phyloP scores from a whole-genome alignment of 2,113 vertebrate species.

The Hystrix brachyura region DNA sequence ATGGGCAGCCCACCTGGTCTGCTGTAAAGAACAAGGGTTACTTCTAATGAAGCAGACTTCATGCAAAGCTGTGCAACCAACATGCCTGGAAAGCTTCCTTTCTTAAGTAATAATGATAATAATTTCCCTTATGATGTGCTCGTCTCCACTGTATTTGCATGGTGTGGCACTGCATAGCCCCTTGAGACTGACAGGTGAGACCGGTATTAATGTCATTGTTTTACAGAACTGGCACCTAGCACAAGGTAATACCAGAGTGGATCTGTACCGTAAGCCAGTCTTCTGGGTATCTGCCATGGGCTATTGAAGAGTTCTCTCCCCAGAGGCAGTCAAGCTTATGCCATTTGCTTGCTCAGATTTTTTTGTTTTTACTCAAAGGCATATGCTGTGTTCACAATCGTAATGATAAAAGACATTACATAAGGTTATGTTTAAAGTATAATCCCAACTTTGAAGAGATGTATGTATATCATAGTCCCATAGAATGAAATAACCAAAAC shows the following conservation, averaged over 20 bases:
- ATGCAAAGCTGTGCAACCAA: not conserved
- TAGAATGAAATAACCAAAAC: constrained; percentile 11
- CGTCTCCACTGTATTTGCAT: not conserved
- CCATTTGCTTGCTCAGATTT: not conserved
- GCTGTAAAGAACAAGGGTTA: not conserved
- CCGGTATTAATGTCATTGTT: not conserved
- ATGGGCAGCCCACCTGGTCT: no score
- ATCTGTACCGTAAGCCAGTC: not conserved
- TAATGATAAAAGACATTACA: not conserved
- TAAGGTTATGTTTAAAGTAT: constrained; percentile 39
- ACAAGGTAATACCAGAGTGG: not conserved
- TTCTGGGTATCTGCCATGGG: not conserved
- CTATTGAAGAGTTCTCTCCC: not conserved
- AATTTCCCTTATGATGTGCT: not conserved
- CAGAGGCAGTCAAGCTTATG: not conserved
- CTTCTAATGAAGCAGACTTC: not conserved
- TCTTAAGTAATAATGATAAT: not conserved
- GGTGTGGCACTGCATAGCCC: not conserved
- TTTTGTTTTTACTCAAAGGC: constrained; percentile 46
- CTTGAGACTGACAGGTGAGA: not conserved
- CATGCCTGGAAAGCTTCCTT: not conserved
- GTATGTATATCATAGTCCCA: not conserved
- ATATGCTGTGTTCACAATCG: not conserved
- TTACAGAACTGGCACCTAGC: not conserved
- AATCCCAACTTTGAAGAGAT: not conserved